These are phyloP conservation scores for Linurgus olivaceus DNA, from an alignment of 2,797 vertebrate species.

Conservation along the genomic window DNA sequence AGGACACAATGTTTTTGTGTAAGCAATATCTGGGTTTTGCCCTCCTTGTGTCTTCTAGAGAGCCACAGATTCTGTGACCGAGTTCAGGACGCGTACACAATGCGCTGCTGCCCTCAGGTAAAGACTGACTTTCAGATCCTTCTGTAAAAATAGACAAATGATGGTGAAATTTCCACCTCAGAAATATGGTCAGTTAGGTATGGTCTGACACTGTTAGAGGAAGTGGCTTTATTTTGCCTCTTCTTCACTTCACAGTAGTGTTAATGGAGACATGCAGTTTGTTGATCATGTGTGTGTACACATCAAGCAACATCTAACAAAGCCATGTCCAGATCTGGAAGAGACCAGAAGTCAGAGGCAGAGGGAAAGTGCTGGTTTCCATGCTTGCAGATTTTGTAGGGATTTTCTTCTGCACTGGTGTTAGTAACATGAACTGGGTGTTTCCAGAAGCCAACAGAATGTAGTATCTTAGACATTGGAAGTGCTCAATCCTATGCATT, in stretches of 20 bases:
- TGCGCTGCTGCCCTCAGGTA: conserved; percentile 98
- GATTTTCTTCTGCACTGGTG: neutral
- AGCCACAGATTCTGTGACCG: conserved; percentile 96
- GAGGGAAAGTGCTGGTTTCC: neutral
- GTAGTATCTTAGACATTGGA: neutral
- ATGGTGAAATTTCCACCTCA: neutral
- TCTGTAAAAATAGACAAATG: neutral
- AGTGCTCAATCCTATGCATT: neutral
- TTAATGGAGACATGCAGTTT: neutral
- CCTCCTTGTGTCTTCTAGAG: conserved; percentile 77
- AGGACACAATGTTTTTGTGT: neutral
- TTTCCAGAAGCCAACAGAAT: neutral
- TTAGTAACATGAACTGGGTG: neutral
- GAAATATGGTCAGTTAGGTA: neutral
- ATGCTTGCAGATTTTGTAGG: neutral
- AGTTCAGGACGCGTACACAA: conserved; percentile 95
- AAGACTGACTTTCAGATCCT: neutral
- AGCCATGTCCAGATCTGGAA: neutral
- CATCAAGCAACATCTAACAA: neutral
- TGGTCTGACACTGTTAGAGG: neutral
- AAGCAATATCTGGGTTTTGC: neutral
- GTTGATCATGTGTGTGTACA: accelerated
- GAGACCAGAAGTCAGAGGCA: neutral
- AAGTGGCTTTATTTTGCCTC: neutral
- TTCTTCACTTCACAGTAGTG: neutral